These are phyloP conservation scores for Drosophila orena DNA, from an alignment of 1,140 invertebrate species.

Conservation along the genomic window DNA sequence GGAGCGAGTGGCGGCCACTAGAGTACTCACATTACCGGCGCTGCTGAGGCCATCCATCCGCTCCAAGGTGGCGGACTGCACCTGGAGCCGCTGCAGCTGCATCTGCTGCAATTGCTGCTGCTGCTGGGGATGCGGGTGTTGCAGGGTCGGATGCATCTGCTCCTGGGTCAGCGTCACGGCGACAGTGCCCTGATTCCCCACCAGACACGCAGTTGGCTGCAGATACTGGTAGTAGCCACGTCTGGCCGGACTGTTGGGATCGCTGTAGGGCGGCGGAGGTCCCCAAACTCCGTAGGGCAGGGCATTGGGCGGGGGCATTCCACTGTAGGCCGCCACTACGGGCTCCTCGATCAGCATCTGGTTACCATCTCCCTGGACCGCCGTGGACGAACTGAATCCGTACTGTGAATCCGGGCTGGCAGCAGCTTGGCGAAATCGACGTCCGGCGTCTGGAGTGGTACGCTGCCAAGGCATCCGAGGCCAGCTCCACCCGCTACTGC, in stretches of 20 bases:
- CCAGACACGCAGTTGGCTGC: constrained; percentile 65
- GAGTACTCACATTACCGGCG: constrained; percentile 40
- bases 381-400: constrained; percentile 86
- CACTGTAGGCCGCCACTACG: constrained; percentile 33
- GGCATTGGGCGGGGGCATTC: constrained; percentile 71
- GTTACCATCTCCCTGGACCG: constrained; percentile 55
- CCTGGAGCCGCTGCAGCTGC: constrained; percentile 47
- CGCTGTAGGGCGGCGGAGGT: constrained; percentile 90
- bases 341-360: constrained; percentile 70
- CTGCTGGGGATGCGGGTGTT: constrained; percentile 42
- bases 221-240: constrained; percentile 84
- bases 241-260: constrained; percentile 89
- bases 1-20: constrained; percentile 27
- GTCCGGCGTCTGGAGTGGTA: constrained; percentile 69
- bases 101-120: constrained; percentile 38
- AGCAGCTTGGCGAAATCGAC: constrained; percentile 76
- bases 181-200: constrained; percentile 11
- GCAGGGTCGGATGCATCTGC: constrained; percentile 44
- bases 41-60: constrained; percentile 61
- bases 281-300: constrained; percentile 87
- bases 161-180: constrained; percentile 51
- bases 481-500: constrained; percentile 87
- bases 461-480: constrained; percentile 86
- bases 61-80: constrained; percentile 60
- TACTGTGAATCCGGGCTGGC: constrained; percentile 89